phyloP scores from a whole-genome alignment of 2,113 vertebrate genomes.

The Lampris incognitus region DNA sequence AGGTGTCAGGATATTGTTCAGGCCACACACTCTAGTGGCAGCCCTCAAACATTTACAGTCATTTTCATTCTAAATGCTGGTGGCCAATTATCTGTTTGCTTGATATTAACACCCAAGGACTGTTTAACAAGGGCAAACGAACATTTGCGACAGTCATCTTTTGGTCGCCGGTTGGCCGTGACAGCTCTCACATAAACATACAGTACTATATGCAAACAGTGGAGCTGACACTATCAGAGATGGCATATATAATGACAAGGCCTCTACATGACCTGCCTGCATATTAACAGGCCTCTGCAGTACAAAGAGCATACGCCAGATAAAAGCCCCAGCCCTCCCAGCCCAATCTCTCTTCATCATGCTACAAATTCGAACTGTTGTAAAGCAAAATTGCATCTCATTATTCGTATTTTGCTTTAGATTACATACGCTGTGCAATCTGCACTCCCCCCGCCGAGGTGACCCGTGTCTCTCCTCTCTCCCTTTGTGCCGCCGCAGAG shows the following conservation, averaged over 20 bases:
- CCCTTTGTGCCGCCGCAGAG: constrained; percentile 40
- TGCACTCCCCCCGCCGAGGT: constrained; percentile 65
- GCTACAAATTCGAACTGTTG: constrained; percentile 34
- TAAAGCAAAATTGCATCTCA: constrained; percentile 11
- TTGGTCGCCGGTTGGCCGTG: not conserved
- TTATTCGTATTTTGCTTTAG: constrained; percentile 37
- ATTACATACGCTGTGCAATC: constrained; percentile 63
- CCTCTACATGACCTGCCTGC: not conserved
- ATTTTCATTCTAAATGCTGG: not conserved
- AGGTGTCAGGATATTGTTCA: not conserved
- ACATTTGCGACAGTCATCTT: constrained; percentile 2
- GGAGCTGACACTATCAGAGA: not conserved
- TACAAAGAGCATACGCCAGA: not conserved
- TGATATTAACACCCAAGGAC: constrained; percentile 2
- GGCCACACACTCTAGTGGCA: not conserved
- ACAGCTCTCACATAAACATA: not conserved
- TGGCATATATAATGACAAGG: not conserved
- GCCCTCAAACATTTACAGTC: not conserved
- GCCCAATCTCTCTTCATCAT: constrained; percentile 4
- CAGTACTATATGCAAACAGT: not conserved
- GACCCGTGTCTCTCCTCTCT: constrained; percentile 65
- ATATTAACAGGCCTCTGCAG: not conserved
- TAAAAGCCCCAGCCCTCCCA: not conserved
- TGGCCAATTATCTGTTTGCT: constrained; percentile 3
- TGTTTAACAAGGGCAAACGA: constrained; percentile 9